Base-by-base conservation (phyloP, 2,888 invertebrate species). In the Ormyrus nitidulus region DNA sequence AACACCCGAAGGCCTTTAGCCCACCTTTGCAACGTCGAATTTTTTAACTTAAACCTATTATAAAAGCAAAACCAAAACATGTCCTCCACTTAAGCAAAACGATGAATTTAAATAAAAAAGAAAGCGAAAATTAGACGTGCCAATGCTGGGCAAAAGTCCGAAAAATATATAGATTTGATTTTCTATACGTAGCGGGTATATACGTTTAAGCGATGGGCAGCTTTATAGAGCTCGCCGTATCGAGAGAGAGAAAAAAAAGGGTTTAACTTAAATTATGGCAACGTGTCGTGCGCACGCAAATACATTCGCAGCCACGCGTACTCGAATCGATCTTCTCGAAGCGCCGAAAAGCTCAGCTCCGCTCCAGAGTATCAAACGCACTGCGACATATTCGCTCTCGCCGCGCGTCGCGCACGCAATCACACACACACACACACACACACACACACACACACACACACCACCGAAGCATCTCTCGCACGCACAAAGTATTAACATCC, bases 321-420 rank as follows among this genome's bases (percentile, higher is more conserved):
- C 79, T 76, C 75, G 70, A 19, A 76, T 59, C 71, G 71, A 80
- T 80, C 75, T 80, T 61, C 69, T 66, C 68, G 5, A 19, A 19
- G 19, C 19, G 19, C 19, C 19, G 19, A 19, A 13, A 61, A 76
- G 53, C 49, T 59, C 53, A 59, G 9, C 34, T 46, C 19, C 34
- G 62, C 11, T n/a, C 68, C 44, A 9, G 48, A 64, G 19, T 68
- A 53, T 46, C 64, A 46, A 46, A 53, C 44, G 11, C 70, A 11
- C 51, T 48, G 19, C 6, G 10, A 19, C 64, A 13, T n/a, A 75
- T 49, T 61, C 61, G 8, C 54, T 46, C 10, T 19, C 13, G 19
- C 46, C 56, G 6, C 9, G 9, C 8, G 9, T n/a, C n/a, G 34
- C 0, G 34, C 53, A 54, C 46, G 13, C 59, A 10, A 19, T n/a